Percentiles rank a stretch among this genome's conserved stretches.
Evolutionary conservation across 35 echinoderm and acorn worm genomes (phyloP).

Genomic region (Anneissia japonica): DNA sequence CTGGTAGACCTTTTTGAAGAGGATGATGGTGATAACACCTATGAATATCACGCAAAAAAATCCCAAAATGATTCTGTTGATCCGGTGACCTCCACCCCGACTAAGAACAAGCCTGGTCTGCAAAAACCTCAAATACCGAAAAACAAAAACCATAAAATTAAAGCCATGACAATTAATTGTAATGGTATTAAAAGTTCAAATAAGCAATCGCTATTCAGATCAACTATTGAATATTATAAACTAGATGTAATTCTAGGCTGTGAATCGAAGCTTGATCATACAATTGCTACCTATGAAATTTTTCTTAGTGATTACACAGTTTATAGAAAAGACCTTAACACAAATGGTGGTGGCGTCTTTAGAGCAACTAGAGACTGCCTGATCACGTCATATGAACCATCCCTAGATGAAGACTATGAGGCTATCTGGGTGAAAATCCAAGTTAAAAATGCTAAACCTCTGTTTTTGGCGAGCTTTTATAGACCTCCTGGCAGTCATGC

Average conservation of each 20-base stretch:
- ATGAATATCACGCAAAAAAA: no score
- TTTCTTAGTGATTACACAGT: constrained; percentile 8
- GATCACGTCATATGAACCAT: neutral
- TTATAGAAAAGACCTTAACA: neutral
- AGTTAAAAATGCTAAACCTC: neutral
- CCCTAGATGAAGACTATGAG: neutral
- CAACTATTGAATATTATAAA: neutral
- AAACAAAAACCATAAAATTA: neutral
- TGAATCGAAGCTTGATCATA: neutral
- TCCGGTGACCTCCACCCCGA: no score
- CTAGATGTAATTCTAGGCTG: constrained; percentile 9
- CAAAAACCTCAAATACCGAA: no score
- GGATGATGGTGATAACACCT: no score
- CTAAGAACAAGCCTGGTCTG: no score
- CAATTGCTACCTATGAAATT: neutral
- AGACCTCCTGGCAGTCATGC: neutral
- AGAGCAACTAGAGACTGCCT: neutral
- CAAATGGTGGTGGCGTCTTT: neutral
- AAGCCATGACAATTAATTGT: constrained; percentile 33
- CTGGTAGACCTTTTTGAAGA: no score
- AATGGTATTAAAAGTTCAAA: constrained; percentile 25
- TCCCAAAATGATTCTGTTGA: no score
- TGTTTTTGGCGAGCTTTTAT: neutral
- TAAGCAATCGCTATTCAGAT: neutral
- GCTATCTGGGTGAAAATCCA: neutral